These are phyloP conservation scores for Otocyon megalotis DNA, from an alignment of 2,113 vertebrate species.

Conservation along the genomic window DNA sequence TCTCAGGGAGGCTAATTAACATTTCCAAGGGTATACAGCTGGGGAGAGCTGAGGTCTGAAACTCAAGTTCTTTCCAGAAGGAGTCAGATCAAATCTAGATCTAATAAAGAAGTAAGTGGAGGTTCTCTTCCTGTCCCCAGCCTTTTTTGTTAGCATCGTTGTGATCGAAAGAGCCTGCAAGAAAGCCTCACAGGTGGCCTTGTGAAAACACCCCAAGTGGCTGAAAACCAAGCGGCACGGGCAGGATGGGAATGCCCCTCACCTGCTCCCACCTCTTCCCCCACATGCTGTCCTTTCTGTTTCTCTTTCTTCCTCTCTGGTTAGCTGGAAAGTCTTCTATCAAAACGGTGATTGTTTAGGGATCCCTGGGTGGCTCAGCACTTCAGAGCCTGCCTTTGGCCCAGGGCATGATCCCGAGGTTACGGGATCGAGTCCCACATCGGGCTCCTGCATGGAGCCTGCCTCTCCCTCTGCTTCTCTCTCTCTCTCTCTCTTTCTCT, in stretches of 20 bases:
- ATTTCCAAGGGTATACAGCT: background rate
- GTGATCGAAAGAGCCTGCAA: background rate
- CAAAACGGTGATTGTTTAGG: background rate
- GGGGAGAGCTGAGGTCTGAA: background rate
- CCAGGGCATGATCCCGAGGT: no score
- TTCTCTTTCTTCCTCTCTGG: background rate
- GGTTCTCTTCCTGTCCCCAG: background rate
- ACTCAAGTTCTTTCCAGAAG: background rate
- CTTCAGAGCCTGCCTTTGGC: no score
- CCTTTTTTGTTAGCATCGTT: background rate
- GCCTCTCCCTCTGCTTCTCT: no score
- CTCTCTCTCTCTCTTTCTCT: no score
- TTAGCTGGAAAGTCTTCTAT: background rate
- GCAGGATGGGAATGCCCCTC: background rate
- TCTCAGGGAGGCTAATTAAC: background rate
- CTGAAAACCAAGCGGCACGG: background rate
- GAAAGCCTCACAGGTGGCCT: background rate
- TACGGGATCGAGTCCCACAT: no score
- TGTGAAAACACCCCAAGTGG: background rate
- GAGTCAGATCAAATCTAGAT: background rate
- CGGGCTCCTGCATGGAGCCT: no score
- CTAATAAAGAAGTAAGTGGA: background rate
- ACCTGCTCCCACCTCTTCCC: background rate
- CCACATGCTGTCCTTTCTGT: no score
- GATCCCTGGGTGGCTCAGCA: no score